Evolutionary conservation across 2,888 invertebrate genomes (phyloP), one percentile per base, ranked within the genome.

Genomic region (Neria commutata): DNA sequence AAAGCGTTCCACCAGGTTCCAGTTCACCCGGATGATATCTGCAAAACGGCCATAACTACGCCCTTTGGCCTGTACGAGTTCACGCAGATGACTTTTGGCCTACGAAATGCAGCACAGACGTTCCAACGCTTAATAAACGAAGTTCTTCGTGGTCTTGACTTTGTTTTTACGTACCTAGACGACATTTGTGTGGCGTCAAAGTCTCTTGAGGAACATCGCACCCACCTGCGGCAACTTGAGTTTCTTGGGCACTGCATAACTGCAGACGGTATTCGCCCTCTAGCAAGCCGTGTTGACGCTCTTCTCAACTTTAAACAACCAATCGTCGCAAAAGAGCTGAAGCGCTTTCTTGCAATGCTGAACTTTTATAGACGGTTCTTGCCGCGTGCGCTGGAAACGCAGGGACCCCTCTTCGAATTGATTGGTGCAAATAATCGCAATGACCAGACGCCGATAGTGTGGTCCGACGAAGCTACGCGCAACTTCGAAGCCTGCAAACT

Each of bases 1-100:
- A 40, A 40, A 10, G 63, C 61, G 19, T 62, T 58, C 37, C 29
- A 58, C 45, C 49, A 66, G 23, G 25, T 52, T n/a, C 40, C 40
- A 3, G 24, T 52, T 19, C 23, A 24, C 14, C 40, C 37, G 6
- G 14, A 29, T 8, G 52, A 52, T 29, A 42, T 40, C 6, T 2
- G 1, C 29, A 50, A 33, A 6, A 29, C 19, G 17, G 26, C 50
- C 14, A 29, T 50, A 14, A 50, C n/a, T 10, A 40, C 33, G 21
- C 17, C 33, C 17, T 40, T 33, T 23, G n/a, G 52, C 2, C 16
- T 50, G 6, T 11, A 29, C 26, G 34, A 51, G 14, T 34, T 34
- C 19, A 19, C 24, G 23, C 42, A 10, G 16, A 34, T 51, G 51
- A 29, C 51, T 3, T 51, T 51, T 21, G 37, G 51, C 3, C 21